Conservation (phyloP, 2,888 invertebrate species). For the Bedellia somnulentella region DNA sequence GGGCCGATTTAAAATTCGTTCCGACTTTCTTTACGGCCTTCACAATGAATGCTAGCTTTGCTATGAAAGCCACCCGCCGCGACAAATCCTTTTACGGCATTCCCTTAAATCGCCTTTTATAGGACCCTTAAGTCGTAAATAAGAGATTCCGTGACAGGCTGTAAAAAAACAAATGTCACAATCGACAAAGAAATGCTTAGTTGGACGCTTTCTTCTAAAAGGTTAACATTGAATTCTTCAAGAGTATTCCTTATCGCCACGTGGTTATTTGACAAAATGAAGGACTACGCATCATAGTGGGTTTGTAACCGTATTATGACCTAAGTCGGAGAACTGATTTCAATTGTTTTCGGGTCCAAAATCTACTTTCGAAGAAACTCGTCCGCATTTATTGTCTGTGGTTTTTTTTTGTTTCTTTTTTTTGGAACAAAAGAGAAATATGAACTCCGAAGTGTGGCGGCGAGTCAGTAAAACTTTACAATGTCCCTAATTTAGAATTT, state of each 20-base stretch:
- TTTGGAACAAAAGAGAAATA: slow-evolving; percentile 20
- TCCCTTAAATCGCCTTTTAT: slow-evolving; percentile 5
- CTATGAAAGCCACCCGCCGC: slow-evolving; percentile 26
- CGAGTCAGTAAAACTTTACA: slow-evolving; percentile 45
- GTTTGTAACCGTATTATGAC: too few relatives aligned
- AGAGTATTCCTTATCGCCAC: too few relatives aligned
- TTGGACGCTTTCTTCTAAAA: too few relatives aligned
- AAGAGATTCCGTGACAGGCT: slow-evolving; percentile 8
- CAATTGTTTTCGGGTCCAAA: too few relatives aligned
- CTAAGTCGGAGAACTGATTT: too few relatives aligned
- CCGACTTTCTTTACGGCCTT: slow-evolving; percentile 38
- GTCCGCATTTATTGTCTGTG: too few relatives aligned
- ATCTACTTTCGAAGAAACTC: too few relatives aligned
- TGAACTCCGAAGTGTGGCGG: slow-evolving; percentile 22
- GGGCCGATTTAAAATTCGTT: slow-evolving; percentile 54
- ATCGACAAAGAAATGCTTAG: too few relatives aligned
- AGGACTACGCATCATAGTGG: too few relatives aligned
- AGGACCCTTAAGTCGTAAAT: slow-evolving; percentile 11
- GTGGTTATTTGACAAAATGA: too few relatives aligned
- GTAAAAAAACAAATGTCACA: neutral
- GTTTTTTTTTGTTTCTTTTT: slow-evolving; percentile 12
- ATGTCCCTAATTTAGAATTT: slow-evolving; percentile 42
- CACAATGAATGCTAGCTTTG: slow-evolving; percentile 25
- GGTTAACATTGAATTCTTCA: too few relatives aligned
- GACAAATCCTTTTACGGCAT: slow-evolving; percentile 16